Evolutionary conservation across 35 echinoderm and acorn worm genomes (phyloP), one percentile per base, ranked within the genome.

Genomic region (Eucidaris tribuloides): DNA sequence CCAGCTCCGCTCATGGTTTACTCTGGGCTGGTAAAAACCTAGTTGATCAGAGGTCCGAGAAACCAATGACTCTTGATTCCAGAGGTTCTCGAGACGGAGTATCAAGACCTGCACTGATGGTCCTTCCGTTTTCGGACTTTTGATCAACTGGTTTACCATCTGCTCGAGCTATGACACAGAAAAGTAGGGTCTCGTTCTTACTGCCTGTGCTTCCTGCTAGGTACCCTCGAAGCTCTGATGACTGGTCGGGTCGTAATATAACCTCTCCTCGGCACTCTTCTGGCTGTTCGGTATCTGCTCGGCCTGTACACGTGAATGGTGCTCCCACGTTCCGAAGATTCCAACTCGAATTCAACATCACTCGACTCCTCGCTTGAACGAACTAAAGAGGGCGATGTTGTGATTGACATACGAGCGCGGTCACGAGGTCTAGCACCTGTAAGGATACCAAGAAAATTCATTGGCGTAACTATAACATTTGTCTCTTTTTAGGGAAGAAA

Each of bases 331-430:
- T 89, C 87, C 0, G 79, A 89, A 27, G 79, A 82, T 42, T 83
- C 87, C 35, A 46, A 39, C 14, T 89, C 87, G 41, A 65, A 80
- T 19, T 89, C 87, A 14, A 82, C 79, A 24, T 89, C 87, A 15
- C 79, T 89, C 1, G 87, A 82, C 33, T 89, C 87, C 41, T 89
- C 87, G 45, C 87, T 89, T 22, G 87, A 89, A 45, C 81, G 87
- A 34, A 89, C 66, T 14, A 80, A 65, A 33, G 87, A 56, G 19
- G 82, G 82, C 32, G 82, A 84, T 63, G 82, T 84, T 3, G 63
- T 84, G 27, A 63, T 32, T 15, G 65, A 63, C 38, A 63, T 63
- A 23, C 82, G 82, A 65, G 43, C 46, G 3, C 65, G 62, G 24
- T 84, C 82, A 42, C 82, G 62, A 15, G 82, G 82, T 45, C 82